Base-by-base conservation (phyloP, 2,113 vertebrate species). In the Vimba vimba region DNA sequence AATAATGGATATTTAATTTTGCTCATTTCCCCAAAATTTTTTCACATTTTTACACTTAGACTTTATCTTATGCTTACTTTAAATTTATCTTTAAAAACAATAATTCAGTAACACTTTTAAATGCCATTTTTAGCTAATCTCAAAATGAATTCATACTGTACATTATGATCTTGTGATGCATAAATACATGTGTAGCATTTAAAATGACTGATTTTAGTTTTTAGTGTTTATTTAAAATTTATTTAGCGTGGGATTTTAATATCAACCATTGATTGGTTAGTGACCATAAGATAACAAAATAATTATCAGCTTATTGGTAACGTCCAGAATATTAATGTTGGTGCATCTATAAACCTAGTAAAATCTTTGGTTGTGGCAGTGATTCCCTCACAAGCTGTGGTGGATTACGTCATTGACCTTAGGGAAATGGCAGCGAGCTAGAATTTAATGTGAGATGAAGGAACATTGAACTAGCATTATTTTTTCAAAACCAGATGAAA, bases 401-500 rank as follows among this genome's bases (percentile, higher is more conserved):
- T 71, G 68, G 33, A 9, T 43, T 47, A 50, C n/a, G 13, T 50
- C n/a, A 50, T 47, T 75, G n/a, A 15, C 73, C 43, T 75, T 13
- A 13, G 73, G 73, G 73, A 75, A 75, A 45, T 50, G 73, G 12
- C 73, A 75, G 69, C 30, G 39, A 74, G 33, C 25, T 64, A 76
- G n/a, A 74, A 80, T 80, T 25, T 75, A 25, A 78, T 45, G 43
- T 57, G 76, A 13, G 59, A 59, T n/a, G 77, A 57, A 57, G 81
- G 33, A 80, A 75, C 75, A 45, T n/a, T 36, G 36, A 86, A 74
- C 43, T 23, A 45, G 39, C 77, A 64, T 69, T 59, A 78, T 74
- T 64, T 76, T 76, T 84, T 83, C 8, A 74, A 79, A 57, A 55
- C 59, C 12, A 62, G 17, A 71, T 83, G 66, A 85, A 79, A 85